Evolutionary conservation across 1,140 invertebrate species (phyloP).

Genomic region (Drosophila pandora): DNA sequence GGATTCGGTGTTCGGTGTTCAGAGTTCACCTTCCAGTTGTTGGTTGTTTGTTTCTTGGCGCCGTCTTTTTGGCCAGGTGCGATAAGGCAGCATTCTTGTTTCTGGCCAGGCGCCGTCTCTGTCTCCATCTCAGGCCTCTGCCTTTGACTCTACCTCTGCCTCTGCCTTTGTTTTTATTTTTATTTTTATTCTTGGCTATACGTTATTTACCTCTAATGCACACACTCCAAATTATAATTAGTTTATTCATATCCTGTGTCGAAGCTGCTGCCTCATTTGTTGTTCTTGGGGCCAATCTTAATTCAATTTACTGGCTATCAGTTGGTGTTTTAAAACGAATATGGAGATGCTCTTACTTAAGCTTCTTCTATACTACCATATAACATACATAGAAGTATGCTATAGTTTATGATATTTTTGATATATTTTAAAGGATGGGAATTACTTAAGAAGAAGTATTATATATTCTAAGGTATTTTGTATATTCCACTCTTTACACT

Average conservation of each 20-base stretch:
- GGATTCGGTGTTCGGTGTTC: slow-evolving; percentile 8
- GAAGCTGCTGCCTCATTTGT: slow-evolving; percentile 76
- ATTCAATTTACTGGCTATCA: slow-evolving; percentile 78
- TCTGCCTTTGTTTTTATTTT: background rate
- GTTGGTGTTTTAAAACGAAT: slow-evolving; percentile 23
- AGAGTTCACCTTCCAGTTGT: slow-evolving; percentile 36
- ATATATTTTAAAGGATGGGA: background rate
- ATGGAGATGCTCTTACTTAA: slow-evolving; percentile 22
- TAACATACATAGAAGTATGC: no score
- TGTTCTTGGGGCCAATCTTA: slow-evolving; percentile 74
- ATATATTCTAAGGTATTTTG: no score
- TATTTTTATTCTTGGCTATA: background rate
- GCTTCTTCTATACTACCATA: background rate
- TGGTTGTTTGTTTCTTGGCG: slow-evolving; percentile 60
- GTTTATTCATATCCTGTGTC: slow-evolving; percentile 81
- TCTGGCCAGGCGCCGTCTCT: slow-evolving; percentile 46
- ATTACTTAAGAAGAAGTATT: no score
- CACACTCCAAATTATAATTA: slow-evolving; percentile 74
- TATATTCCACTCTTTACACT: no score
- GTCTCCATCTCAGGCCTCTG: background rate
- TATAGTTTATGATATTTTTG: background rate
- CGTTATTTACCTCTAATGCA: slow-evolving; percentile 40
- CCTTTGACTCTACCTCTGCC: background rate
- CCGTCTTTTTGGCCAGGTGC: slow-evolving; percentile 73
- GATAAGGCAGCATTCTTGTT: slow-evolving; percentile 77